Percentiles rank a stretch among this genome's conserved stretches.
These are phyloP conservation scores for Carterocephalus palaemon DNA, from an alignment of 2,888 invertebrate genomes.

Conservation along the genomic window DNA sequence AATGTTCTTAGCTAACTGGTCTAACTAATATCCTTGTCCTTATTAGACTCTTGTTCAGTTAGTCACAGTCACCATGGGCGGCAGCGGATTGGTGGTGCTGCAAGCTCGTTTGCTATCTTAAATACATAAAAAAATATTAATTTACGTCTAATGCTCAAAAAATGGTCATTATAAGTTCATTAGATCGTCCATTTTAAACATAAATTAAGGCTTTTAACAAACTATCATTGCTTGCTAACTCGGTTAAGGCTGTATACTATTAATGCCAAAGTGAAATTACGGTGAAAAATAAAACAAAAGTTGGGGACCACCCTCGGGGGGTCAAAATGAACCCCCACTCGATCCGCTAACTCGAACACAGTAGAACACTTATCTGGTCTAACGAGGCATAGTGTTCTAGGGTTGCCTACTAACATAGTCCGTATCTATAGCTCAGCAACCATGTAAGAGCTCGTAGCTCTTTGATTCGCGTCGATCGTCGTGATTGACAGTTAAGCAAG, in stretches of 20 bases:
- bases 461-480: too few relatives aligned
- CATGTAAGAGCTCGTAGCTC: too few relatives aligned
- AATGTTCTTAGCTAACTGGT: too few relatives aligned
- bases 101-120: too few relatives aligned
- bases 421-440: too few relatives aligned
- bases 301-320: background rate
- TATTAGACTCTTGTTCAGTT: too few relatives aligned
- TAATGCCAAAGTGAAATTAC: slow-evolving; percentile 25
- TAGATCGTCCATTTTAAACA: slow-evolving; percentile 3
- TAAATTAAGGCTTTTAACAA: slow-evolving; percentile 4
- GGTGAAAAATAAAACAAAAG: slow-evolving; percentile 15
- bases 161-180: background rate
- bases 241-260: slow-evolving; percentile 16
- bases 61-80: too few relatives aligned
- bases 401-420: slow-evolving; percentile 14
- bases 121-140: too few relatives aligned
- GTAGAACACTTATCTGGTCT: slow-evolving; percentile 26
- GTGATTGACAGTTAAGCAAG: too few relatives aligned
- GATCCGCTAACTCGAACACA: slow-evolving; percentile 26
- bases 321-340: slow-evolving; percentile 22
- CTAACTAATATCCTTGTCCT: too few relatives aligned
- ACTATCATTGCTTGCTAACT: slow-evolving; percentile 18
- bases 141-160: too few relatives aligned
- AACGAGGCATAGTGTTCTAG: slow-evolving; percentile 21
- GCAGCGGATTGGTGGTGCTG: too few relatives aligned